These are phyloP conservation scores for Monomorium pharaonis DNA, from an alignment of 1,140 invertebrate genomes.

Conservation along the genomic window DNA sequence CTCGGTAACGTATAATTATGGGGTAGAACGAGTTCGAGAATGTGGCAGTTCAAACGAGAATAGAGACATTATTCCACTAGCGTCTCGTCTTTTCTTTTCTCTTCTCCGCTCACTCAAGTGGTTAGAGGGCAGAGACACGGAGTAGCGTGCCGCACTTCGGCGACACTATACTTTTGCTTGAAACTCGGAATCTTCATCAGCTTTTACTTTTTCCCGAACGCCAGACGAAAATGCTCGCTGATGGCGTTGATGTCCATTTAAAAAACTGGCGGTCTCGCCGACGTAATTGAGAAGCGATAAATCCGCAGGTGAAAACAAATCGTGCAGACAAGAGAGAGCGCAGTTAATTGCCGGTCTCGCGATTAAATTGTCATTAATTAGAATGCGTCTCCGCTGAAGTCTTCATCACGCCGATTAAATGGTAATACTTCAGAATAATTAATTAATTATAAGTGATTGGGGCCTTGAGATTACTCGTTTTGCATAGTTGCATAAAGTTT, in stretches of 20 bases:
- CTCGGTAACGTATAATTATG: slow-evolving; percentile 79
- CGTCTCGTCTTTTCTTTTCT: slow-evolving; percentile 69
- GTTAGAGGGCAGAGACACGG: slow-evolving; percentile 36
- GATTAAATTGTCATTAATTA: slow-evolving; percentile 46
- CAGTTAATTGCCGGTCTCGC: slow-evolving; percentile 18
- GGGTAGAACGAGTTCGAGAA: slow-evolving; percentile 76
- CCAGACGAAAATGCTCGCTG: background rate
- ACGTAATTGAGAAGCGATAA: slow-evolving; percentile 26
- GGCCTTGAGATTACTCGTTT: background rate
- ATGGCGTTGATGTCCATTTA: slow-evolving; percentile 9
- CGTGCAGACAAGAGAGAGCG: background rate
- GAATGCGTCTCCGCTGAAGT: background rate
- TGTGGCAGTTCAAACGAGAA: slow-evolving; percentile 74
- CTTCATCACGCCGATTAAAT: slow-evolving; percentile 21
- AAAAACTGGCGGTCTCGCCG: slow-evolving; percentile 22
- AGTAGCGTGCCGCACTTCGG: slow-evolving; percentile 26
- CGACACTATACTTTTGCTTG: background rate
- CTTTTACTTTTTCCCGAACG: slow-evolving; percentile 17
- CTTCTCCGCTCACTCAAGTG: slow-evolving; percentile 54
- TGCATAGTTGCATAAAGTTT: background rate
- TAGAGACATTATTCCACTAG: slow-evolving; percentile 80
- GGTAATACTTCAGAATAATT: background rate
- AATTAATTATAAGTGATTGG: slow-evolving; percentile 23
- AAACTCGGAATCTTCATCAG: slow-evolving; percentile 4
- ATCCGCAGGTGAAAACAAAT: background rate